Evolutionary conservation across 2,113 vertebrate genomes (phyloP), one percentile per base, ranked within the genome.

Genomic region (Thamnaconus septentrionalis): DNA sequence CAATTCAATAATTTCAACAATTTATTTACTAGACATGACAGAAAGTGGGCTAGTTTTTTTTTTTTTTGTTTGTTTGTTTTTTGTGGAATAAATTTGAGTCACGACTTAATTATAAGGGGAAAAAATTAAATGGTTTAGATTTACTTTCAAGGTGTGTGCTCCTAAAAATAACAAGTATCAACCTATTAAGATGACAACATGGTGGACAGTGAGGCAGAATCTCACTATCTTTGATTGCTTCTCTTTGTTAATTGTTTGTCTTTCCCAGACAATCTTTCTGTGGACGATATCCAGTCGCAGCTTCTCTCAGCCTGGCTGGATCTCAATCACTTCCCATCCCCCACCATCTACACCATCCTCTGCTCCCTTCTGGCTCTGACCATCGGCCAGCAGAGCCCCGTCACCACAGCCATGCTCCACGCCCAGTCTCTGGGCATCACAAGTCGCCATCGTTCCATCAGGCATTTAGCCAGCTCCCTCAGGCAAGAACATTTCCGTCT

Each of bases 371-470:
- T 97, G 70, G 93, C 93, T 0, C 77, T 95, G 52, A 91, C 92
- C 0, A 64, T 88, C 6, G 94, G 93, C 52, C 76, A 79, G 40
- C 90, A 91, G 0, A 90, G 92, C 73, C 90, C 73, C 3, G 10
- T 83, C 18, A 79, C 88, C 56, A 95, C 94, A 0, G 94, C 94
- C 0, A 93, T 90, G 88, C 89, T 98, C 0, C 91, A 97, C 44
- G 76, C 85, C 0, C 92, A 97, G 76, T 94, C 95, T 0, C 66
- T 96, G 41, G 92, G 94, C 0, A 61, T 97, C 82, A 93, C 94
- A 18, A 83, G 88, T 31, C 93, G 94, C 3, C 95, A 98, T 71
- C 93, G 94, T 66, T 92, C 95, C 57, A 88, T 93, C 65, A 82
- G 92, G 3, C 82, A 93, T 66, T 67, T 96, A 59, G 87, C 93